Conservation (phyloP, 2,797 vertebrate species). For the Poecilia gillii region DNA sequence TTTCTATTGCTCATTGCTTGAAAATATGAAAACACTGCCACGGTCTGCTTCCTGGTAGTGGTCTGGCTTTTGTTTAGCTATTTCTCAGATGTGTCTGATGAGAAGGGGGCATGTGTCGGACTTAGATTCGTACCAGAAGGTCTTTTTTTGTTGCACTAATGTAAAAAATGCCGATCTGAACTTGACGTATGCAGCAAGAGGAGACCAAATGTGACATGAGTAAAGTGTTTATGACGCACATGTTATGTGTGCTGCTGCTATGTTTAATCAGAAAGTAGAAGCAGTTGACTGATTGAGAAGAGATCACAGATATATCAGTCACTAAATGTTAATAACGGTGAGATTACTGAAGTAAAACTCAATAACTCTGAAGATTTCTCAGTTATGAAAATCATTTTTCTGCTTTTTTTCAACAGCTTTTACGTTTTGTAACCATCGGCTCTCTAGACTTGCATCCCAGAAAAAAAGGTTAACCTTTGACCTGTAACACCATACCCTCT, state of each 20-base stretch:
- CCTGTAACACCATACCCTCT: conserved; percentile 40
- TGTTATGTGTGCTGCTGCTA: conserved; percentile 5
- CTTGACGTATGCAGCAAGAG: conserved; percentile 34
- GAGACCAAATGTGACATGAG: conserved; percentile 34
- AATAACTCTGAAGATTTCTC: conserved; percentile 48
- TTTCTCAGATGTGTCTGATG: conserved; percentile 61
- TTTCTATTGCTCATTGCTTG: conserved; percentile 65
- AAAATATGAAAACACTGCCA: conserved; percentile 61
- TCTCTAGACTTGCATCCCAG: conserved; percentile 35
- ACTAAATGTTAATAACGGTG: conserved; percentile 32
- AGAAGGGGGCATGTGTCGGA: conserved; percentile 51
- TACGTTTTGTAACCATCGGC: conserved; percentile 22
- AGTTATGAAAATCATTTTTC: conserved; percentile 61
- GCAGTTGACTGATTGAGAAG: conserved; percentile 22
- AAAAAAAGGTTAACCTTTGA: conserved; percentile 51
- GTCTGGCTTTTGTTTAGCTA: conserved; percentile 48
- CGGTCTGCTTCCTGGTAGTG: conserved; percentile 73
- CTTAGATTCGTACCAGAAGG: conserved; percentile 68
- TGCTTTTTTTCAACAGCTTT: conserved; percentile 38
- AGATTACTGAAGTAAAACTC: conserved; percentile 6
- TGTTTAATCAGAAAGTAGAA: conserved; percentile 36
- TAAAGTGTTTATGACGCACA: conserved; percentile 31
- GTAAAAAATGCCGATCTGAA: conserved; percentile 47
- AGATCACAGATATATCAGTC: conserved; percentile 48
- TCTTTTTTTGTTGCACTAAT: conserved; percentile 45